Evolutionary conservation across 2,797 vertebrate species (phyloP), one percentile per base, ranked within the genome.

Genomic region (Rallus crepitans): DNA sequence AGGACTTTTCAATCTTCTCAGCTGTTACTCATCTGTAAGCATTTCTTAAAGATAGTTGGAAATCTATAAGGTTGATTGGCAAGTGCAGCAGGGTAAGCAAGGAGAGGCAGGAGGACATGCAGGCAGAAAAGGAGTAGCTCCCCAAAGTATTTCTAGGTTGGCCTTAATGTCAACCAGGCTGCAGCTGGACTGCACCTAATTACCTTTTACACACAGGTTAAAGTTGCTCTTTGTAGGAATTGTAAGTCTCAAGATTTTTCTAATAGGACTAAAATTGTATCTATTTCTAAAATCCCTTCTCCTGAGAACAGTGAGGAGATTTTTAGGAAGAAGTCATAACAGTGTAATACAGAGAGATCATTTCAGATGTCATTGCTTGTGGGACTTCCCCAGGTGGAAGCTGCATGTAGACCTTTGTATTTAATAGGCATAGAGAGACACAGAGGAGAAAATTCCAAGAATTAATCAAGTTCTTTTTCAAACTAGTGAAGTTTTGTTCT

Each of bases 151-250:
- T 86, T 84, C 59, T 31, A 47, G 21, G 20, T 45, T 90, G 76
- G 31, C 31, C 55, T 77, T 27, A 9, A 2, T 48, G 85, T 47
- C 47, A 89, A 37, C 35, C 73, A 65, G 52, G 70, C 81, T 84
- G 50, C 70, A 66, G 17, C 48, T 68, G 31, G 27, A 40, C 50
- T 73, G 59, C 37, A 14, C 82, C 82, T 52, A 69, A 52, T 82
- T 92, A 40, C n/a, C 33, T 82, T 83, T 95, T 96, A 82, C 79
- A 80, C 13, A 76, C 39, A 94, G 53, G 60, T 91, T 82, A 39
- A 92, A 79, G 77, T 90, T 83, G 40, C 42, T 69, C 19, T 93
- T 93, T 76, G 55, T 24, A 37, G 55, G 40, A 94, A 68, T 93
- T 87, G 25, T 63, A 95, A 93, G 60, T 63, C 81, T 94, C 72